Base-by-base conservation (phyloP, 2,797 vertebrate species). In the Benthosema pterotum region DNA sequence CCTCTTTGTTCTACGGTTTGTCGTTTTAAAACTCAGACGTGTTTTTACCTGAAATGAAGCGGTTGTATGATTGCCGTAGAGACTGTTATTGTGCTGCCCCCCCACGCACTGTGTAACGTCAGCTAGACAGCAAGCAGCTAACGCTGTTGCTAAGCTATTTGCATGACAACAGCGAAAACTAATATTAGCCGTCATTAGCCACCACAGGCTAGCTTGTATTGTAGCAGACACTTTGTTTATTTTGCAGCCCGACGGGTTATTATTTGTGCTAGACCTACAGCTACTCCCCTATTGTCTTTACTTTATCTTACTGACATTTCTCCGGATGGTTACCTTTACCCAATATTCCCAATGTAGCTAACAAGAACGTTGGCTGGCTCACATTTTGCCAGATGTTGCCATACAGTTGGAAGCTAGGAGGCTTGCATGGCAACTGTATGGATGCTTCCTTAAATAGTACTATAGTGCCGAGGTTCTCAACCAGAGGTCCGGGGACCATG, bases 151-250 rank as follows among this genome's bases (percentile, higher is more conserved):
- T 89, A 89, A 38, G 62, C 78, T 58, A 89, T 90, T 91, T 90
- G 88, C 89, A 89, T 91, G 88, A 90, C 88, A 91, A 91, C 88
- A 91, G 84, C 87, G 87, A 87, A 89, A 87, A 90, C 89, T 89
- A 88, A 85, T 86, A 88, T 86, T 87, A 89, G 86, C 87, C 55
- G 71, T 78, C 66, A 82, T 79, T 74, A 82, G 74, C 83, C 83
- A 85, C 75, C 75, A 76, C 62, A 65, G 63, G 69, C 59, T 59
- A 54, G 66, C 78, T 67, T 63, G 69, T 42, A 38, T 38, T 38
- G 67, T 66, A 49, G 82, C 65, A 75, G 22, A 77, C 42, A 58
- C 59, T 70, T n/a, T 11, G 54, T 51, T 54, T 70, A 2, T 57
- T 22, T 48, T 3, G n/a, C 13, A 48, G 8, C 11, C 8, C 15